Evolutionary conservation across 2,888 invertebrate genomes (phyloP).

Genomic region (Caenorhabditis zanzibari): DNA sequence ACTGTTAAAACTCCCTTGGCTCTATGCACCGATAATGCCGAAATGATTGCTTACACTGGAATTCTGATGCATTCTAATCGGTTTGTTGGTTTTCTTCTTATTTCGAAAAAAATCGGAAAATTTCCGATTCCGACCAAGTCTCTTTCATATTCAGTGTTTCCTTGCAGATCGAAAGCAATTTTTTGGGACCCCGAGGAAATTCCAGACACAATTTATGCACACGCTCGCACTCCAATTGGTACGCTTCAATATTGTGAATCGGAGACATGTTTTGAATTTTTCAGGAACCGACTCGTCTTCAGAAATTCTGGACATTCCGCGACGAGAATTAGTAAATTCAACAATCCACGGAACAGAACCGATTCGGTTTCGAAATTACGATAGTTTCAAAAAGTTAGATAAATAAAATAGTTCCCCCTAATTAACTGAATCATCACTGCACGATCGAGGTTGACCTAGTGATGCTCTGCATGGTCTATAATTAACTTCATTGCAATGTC

Average conservation of each 20-base stretch:
- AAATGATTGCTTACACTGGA: conserved; percentile 94
- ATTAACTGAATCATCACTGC: too few species aligned
- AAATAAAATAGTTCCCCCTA: neutral
- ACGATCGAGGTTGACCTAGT: neutral
- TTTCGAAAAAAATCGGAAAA: too few species aligned
- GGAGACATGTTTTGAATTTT: neutral
- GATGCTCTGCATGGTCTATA: neutral
- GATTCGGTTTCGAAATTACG: conserved; percentile 54
- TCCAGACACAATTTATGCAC: conserved; percentile 74
- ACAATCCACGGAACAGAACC: conserved; percentile 60
- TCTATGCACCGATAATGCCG: conserved; percentile 97
- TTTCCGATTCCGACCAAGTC: too few species aligned
- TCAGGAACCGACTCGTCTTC: conserved; percentile 34
- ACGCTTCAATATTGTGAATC: neutral
- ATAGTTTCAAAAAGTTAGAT: conserved; percentile 30
- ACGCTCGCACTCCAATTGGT: conserved; percentile 73
- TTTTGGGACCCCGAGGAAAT: conserved; percentile 46
- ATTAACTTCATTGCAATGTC: neutral
- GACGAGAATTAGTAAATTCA: conserved; percentile 57
- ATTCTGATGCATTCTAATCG: conserved; percentile 67
- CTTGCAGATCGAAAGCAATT: conserved; percentile 47
- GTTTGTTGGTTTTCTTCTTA: too few species aligned
- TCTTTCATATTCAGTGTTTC: conserved; percentile 50
- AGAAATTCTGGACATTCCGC: conserved; percentile 34
- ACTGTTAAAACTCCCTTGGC: conserved; percentile 86